phyloP scores from a whole-genome alignment of 1,140 invertebrate genomes.

The Drosophila serrata region DNA sequence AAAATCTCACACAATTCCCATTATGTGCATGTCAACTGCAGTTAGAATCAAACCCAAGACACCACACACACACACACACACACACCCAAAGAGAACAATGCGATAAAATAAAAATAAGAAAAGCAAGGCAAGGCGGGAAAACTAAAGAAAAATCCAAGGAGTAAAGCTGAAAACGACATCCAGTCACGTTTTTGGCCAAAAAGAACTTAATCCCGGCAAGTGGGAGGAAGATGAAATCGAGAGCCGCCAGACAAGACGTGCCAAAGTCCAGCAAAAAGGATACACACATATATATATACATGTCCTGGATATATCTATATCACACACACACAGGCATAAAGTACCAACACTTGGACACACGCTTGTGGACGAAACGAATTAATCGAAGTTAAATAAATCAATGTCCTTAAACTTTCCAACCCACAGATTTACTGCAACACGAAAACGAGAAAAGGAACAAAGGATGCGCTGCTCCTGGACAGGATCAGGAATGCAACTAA shows the following conservation, averaged over 20 bases:
- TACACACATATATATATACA: constrained; percentile 27
- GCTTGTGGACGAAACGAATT: constrained; percentile 72
- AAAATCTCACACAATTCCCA: constrained; percentile 82
- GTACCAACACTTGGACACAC: constrained; percentile 37
- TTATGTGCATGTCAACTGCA: constrained; percentile 84
- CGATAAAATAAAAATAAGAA: constrained; percentile 2
- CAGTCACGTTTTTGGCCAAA: constrained; percentile 81
- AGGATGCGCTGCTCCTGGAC: constrained; percentile 6
- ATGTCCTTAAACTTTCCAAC: constrained; percentile 75
- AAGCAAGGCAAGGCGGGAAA: background rate
- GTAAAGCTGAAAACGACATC: constrained; percentile 80
- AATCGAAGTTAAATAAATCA: constrained; percentile 85
- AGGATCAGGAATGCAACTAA: constrained; percentile 27
- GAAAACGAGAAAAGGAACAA: background rate
- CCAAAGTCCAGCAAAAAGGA: constrained; percentile 68
- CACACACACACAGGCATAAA: constrained; percentile 15
- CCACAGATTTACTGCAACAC: constrained; percentile 67
- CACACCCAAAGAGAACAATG: constrained; percentile 25
- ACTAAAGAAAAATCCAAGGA: constrained; percentile 5
- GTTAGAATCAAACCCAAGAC: constrained; percentile 74
- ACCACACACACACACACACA: constrained; percentile 53
- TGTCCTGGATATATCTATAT: constrained; percentile 20
- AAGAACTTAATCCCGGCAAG: constrained; percentile 76
- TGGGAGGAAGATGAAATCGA: constrained; percentile 68
- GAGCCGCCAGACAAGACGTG: constrained; percentile 70